These are phyloP conservation scores for Oreochromis aureus DNA, from an alignment of 2,113 vertebrate genomes.

Conservation along the genomic window DNA sequence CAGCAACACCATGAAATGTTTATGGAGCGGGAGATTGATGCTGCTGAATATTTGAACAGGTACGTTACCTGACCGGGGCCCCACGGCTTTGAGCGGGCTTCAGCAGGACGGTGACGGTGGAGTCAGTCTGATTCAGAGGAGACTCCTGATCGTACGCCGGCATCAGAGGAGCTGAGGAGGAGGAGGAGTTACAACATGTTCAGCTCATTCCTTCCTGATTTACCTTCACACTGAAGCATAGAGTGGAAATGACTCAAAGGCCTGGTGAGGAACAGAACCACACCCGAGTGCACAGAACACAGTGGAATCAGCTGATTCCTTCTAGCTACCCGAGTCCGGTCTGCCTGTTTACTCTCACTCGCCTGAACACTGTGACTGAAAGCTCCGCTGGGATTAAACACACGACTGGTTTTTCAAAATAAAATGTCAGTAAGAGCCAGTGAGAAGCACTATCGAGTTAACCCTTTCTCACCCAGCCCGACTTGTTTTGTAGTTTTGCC, in stretches of 20 bases:
- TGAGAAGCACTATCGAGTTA: neutral
- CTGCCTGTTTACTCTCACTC: neutral
- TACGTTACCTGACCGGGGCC: conserved; percentile 90
- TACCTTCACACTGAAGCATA: neutral
- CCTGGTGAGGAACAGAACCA: neutral
- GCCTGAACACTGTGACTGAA: neutral
- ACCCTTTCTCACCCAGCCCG: neutral
- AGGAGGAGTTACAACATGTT: neutral
- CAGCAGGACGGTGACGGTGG: conserved; percentile 88
- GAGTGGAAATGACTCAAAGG: neutral
- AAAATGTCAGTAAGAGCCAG: neutral
- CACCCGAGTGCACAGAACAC: neutral
- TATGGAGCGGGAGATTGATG: conserved; percentile 9
- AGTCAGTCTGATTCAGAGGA: conserved; percentile 95
- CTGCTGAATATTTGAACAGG: conserved; percentile 4
- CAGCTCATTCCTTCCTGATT: neutral
- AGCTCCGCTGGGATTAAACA: neutral
- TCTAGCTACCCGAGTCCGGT: neutral
- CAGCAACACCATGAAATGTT: conserved; percentile 7
- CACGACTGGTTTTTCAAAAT: neutral
- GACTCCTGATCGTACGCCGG: conserved; percentile 91
- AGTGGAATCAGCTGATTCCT: neutral
- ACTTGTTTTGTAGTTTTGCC: neutral
- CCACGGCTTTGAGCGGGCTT: conserved; percentile 94
- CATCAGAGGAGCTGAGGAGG: conserved; percentile 86